Base-by-base conservation (phyloP, 2,113 vertebrate species). In the Nanorana parkeri region DNA sequence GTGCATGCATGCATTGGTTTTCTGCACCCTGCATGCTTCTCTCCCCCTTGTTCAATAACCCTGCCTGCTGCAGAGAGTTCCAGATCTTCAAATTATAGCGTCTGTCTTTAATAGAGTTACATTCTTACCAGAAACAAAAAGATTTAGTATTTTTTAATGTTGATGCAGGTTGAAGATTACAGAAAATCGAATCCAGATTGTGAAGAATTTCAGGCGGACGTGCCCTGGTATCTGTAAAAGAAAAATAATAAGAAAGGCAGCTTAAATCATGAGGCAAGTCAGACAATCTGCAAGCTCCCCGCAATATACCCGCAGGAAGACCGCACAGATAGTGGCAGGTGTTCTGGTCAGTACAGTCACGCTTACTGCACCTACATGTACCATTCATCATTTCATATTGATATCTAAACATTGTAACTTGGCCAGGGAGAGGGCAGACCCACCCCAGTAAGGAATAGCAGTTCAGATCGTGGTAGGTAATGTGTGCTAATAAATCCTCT, bases 111-210 rank as follows among this genome's bases (percentile, higher is more conserved):
- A 47, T 47, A 47, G 5, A 26, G 23, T 3, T 54, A 23, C 47
- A 20, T 72, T 55, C 21, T 56, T 73, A n/a, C 52, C 16, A 58
- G 26, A 74, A 58, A 74, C 19, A n/a, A 20, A 32, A 28, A 6
- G 71, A 60, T 74, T 60, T 60, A 47, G 41, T 47, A 28, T 32
- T 20, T 3, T 74, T 21, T 74, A 74, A 74, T 71, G 54, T 54
- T 54, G 23, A 21, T 36, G 28, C 13, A 21, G 28, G 71, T 74
- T 74, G 20, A 16, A 60, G 28, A 29, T 60, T 36, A 11, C 60
- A 21, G 58, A 28, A 74, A 74, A 74, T 60, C 54, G 21, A 36
- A 19, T 36, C 54, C 71, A 74, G 71, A 74, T 74, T 74, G 71
- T 16, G 71, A 21, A 58, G 71, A 74, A 21, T 60, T 74, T n/a